These are phyloP conservation scores for Oophaga pumilio DNA, from an alignment of 2,113 vertebrate species.

Conservation along the genomic window DNA sequence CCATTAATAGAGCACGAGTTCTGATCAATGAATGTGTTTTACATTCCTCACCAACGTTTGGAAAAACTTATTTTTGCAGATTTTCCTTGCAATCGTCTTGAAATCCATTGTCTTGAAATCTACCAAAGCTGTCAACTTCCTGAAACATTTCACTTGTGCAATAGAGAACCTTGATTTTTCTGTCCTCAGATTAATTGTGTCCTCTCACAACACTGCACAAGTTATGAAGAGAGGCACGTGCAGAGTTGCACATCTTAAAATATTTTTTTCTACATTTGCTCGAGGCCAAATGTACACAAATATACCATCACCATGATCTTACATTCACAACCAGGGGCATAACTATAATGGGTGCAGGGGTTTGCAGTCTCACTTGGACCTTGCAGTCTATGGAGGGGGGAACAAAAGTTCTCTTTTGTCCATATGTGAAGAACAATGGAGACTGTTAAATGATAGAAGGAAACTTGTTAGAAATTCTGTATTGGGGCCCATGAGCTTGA, in stretches of 20 bases:
- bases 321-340: too few relatives aligned
- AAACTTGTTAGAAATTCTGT: too few relatives aligned
- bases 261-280: not conserved
- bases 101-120: constrained; percentile 21
- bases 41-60: not conserved
- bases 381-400: too few relatives aligned
- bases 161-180: not conserved
- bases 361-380: too few relatives aligned
- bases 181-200: constrained; percentile 14
- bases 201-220: not conserved
- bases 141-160: not conserved
- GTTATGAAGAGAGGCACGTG: not conserved
- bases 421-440: too few relatives aligned
- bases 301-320: not conserved
- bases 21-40: not conserved
- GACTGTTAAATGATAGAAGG: too few relatives aligned
- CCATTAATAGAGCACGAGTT: not conserved
- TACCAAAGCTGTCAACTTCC: not conserved
- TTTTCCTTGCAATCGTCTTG: not conserved
- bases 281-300: not conserved
- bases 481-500: too few relatives aligned
- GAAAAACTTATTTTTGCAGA: not conserved
- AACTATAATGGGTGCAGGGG: too few relatives aligned
- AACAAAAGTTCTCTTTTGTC: too few relatives aligned
- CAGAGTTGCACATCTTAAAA: not conserved